Conservation (phyloP, 2,113 vertebrate species). For the Anas platyrhynchos region DNA sequence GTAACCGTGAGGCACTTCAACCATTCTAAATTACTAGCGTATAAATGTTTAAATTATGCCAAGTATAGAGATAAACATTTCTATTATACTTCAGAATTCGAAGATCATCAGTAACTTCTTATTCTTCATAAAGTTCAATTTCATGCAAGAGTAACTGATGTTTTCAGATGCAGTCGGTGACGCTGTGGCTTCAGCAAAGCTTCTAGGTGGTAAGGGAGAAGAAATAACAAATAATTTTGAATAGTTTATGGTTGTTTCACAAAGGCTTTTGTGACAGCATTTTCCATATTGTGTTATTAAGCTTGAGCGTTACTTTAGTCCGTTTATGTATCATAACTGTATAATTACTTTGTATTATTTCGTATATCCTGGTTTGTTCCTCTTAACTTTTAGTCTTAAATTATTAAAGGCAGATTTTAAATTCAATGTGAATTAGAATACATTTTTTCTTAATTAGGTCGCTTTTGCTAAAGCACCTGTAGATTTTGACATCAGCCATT, state of each 20-base stretch:
- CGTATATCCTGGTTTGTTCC: neutral
- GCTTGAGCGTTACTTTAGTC: neutral
- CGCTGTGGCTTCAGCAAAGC: constrained; percentile 22
- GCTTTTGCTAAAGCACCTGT: neutral
- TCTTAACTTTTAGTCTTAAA: neutral
- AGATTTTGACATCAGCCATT: neutral
- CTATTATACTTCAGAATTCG: constrained; percentile 54
- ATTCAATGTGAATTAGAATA: neutral
- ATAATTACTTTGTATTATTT: neutral
- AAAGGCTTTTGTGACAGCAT: neutral
- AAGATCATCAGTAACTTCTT: constrained; percentile 62
- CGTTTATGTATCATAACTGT: neutral
- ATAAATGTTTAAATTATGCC: constrained; percentile 68
- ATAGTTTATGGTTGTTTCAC: neutral
- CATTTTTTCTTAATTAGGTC: neutral
- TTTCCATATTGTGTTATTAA: neutral
- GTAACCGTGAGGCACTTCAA: constrained; percentile 21
- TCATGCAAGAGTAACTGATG: constrained; percentile 70
- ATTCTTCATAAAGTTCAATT: constrained; percentile 66
- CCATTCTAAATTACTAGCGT: constrained; percentile 50
- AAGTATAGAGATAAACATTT: constrained; percentile 66
- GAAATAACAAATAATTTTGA: constrained; percentile 46
- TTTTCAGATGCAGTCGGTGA: constrained; percentile 49
- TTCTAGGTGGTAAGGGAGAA: constrained; percentile 1
- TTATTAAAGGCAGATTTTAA: constrained; percentile 4